Conservation (phyloP, 2,797 vertebrate species). For the Rhadinocentrus ornatus region DNA sequence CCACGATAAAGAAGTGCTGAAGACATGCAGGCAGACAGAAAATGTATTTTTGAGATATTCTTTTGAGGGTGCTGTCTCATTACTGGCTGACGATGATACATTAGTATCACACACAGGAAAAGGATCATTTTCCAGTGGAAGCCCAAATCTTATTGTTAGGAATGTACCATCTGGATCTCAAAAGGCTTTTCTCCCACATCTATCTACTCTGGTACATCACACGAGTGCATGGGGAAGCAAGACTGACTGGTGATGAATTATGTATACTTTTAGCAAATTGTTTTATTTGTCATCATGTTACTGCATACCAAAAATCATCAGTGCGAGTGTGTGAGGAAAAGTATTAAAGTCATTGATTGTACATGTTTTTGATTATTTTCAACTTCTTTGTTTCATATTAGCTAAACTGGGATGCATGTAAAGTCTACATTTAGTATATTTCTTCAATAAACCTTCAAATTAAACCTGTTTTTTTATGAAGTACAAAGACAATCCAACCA, state of each 20-base stretch:
- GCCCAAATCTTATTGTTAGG: constrained; percentile 84
- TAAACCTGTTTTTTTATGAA: neutral
- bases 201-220: constrained; percentile 75
- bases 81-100: constrained; percentile 75
- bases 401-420: neutral
- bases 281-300: constrained; percentile 74
- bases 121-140: constrained; percentile 80
- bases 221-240: constrained; percentile 70
- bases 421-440: neutral
- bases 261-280: constrained; percentile 79
- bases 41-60: constrained; percentile 55
- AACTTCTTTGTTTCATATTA: neutral
- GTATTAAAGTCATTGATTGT: neutral
- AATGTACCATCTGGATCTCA: constrained; percentile 85
- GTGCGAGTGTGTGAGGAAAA: constrained; percentile 5
- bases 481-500: constrained; percentile 7
- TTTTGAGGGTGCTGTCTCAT: constrained; percentile 61
- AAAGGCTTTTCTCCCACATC: constrained; percentile 77
- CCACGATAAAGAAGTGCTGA: constrained; percentile 22
- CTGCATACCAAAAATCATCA: constrained; percentile 47
- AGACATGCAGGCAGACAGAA: constrained; percentile 10
- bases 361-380: neutral
- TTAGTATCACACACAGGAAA: constrained; percentile 73
- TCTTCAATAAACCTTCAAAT: neutral
- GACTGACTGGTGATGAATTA: constrained; percentile 81